Evolutionary conservation across 2,888 invertebrate genomes (phyloP).

Genomic region (Calameuta pallipes): DNA sequence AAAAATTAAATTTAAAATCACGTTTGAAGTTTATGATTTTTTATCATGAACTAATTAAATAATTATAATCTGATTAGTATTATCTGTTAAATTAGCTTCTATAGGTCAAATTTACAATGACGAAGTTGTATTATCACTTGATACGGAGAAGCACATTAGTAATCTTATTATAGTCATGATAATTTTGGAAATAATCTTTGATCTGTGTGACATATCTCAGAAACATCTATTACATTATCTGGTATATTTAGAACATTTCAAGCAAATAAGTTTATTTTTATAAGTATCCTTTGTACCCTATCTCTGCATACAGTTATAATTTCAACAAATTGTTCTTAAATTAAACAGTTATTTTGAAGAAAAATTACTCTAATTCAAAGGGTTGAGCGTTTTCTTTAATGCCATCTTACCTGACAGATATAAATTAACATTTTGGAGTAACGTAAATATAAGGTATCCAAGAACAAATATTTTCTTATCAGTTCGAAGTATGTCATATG

Average conservation of each 20-base stretch:
- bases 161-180: too few species aligned
- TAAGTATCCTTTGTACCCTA: background rate
- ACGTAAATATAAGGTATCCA: too few species aligned
- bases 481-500: background rate
- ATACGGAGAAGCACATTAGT: too few species aligned
- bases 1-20: background rate
- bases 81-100: background rate
- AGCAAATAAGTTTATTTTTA: background rate
- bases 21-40: background rate
- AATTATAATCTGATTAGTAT: background rate
- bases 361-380: too few species aligned
- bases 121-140: too few species aligned
- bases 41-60: background rate
- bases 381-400: background rate
- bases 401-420: background rate
- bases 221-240: background rate
- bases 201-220: background rate
- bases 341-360: background rate
- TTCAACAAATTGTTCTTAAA: too few species aligned
- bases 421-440: background rate
- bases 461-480: too few species aligned
- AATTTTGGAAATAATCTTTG: too few species aligned
- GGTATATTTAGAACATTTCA: background rate
- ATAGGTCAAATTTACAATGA: background rate
- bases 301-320: background rate